Base-by-base conservation (phyloP, 2,888 invertebrate species). In the Ceratothoa steindachneri region DNA sequence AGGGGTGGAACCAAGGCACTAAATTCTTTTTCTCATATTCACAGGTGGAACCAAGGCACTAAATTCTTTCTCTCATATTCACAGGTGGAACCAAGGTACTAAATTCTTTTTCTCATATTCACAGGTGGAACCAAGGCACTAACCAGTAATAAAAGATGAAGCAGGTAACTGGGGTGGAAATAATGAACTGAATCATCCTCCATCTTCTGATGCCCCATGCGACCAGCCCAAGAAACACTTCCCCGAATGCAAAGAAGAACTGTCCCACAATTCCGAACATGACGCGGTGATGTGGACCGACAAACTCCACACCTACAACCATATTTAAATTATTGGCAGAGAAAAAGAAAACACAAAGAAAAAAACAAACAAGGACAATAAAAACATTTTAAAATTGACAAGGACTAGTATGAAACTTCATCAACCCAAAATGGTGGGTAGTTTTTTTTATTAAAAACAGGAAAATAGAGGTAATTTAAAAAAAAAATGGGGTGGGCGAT, bases 201-300 rank as follows among this genome's bases (percentile, higher is more conserved):
- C 91, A 91, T 69, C 89, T 87, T 1, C 90, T 86, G 24, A 90
- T 85, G 77, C 85, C 88, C 82, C 89, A 91, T 1, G 89, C 89
- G 60, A 90, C 87, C 0, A 88, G 83, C 53, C 89, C 87, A 73
- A 91, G 82, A 0, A 88, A 86, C 75, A 89, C 86, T 82, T 91
- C 90, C 0, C 90, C 91, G 31, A 90, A 82, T 81, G 90, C 90
- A 82, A 89, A 91, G 0, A 90, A 90, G 80, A 91, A 85, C 81
- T 90, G 90, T 82, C 90, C 90, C 0, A 90, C 82, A 7, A 90
- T 89, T 3, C 89, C 88, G 60, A 88, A 85, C 0, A 87, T 85
- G 1, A 87, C 88, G 55, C 88, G 83, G 87, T 87, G 88, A 82
- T 86, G 84, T 9, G 86, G 88, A 72, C 89, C 89, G 74, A 88